phyloP scores from a whole-genome alignment of 2,888 invertebrate genomes.

The Pheosia tremula region DNA sequence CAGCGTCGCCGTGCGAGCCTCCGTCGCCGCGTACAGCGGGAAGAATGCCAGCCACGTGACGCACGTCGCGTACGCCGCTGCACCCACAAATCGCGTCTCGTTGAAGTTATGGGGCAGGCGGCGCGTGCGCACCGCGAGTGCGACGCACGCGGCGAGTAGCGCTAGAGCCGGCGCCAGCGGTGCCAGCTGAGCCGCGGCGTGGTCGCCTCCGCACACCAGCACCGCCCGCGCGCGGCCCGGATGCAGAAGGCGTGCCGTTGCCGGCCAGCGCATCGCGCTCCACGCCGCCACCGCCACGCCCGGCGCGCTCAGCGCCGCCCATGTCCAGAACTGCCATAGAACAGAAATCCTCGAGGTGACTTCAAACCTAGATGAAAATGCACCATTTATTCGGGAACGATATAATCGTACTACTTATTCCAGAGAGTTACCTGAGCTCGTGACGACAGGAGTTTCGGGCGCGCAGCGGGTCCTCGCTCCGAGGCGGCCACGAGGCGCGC shows the following conservation, averaged over 20 bases:
- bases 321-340: slow-evolving; percentile 76
- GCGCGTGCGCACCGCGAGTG: slow-evolving; percentile 90
- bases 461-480: slow-evolving; percentile 55
- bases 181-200: slow-evolving; percentile 81
- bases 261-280: slow-evolving; percentile 75
- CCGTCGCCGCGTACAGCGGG: slow-evolving; percentile 85
- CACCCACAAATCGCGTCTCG: slow-evolving; percentile 90
- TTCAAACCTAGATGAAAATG: background rate
- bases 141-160: slow-evolving; percentile 89
- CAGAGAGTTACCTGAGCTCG: slow-evolving; percentile 67
- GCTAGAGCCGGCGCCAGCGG: slow-evolving; percentile 89
- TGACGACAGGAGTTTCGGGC: slow-evolving; percentile 45
- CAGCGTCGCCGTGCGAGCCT: slow-evolving; percentile 54
- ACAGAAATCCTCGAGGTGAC: background rate
- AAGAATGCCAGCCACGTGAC: slow-evolving; percentile 92
- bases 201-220: slow-evolving; percentile 84
- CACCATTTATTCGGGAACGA: no score
- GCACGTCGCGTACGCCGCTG: slow-evolving; percentile 92
- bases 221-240: slow-evolving; percentile 79
- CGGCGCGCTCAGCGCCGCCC: slow-evolving; percentile 83
- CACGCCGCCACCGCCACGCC: slow-evolving; percentile 81
- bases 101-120: slow-evolving; percentile 94
- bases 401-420: background rate
- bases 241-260: slow-evolving; percentile 82
- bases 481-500: slow-evolving; percentile 50